Evolutionary conservation across 2,113 vertebrate genomes (phyloP), one percentile per base, ranked within the genome.

Genomic region (Embiotoca jacksoni): DNA sequence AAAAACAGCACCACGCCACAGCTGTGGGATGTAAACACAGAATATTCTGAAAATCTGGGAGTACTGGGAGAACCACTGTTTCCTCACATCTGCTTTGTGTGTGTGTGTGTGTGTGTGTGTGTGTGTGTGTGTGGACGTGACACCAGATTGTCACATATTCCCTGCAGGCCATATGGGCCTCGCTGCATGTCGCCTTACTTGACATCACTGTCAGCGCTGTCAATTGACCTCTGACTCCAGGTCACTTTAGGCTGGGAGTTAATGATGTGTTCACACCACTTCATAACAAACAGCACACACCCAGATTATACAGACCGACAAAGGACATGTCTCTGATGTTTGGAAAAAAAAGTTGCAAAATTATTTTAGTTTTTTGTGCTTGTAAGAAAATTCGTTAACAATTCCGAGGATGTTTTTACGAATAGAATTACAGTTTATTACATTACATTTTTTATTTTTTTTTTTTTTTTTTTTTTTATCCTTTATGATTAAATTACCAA

Each of bases 161-260:
- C 69, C 75, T 82, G 46, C 36, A 37, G 87, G 73, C 81, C 93
- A 95, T 93, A 95, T 94, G 95, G 93, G 90, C 72, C 80, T 84
- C 89, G 55, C 68, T 78, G 87, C 77, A 46, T 52, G 91, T 82
- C 72, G 55, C 81, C 79, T 78, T 89, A 89, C 92, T 94, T 95
- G 94, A 94, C 93, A 92, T 93, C 88, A 56, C 88, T 93, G 90
- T 91, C 93, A 92, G 90, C 80, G 72, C 80, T 85, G 87, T 93
- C 92, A 92, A 82, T 92, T 94, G 92, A 94, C 93, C 94, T 93
- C 87, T 93, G 91, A 90, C 92, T 74, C 66, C 52, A n/a, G 92
- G 92, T 92, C 93, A 85, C 59, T 79, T 84, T 82, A 87, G 54
- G 5, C 78, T 78, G 84, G 54, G 64, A 90, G 84, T 92, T 94